Conservation (phyloP, 2,797 vertebrate genomes). For the Manis crassicaudata region DNA sequence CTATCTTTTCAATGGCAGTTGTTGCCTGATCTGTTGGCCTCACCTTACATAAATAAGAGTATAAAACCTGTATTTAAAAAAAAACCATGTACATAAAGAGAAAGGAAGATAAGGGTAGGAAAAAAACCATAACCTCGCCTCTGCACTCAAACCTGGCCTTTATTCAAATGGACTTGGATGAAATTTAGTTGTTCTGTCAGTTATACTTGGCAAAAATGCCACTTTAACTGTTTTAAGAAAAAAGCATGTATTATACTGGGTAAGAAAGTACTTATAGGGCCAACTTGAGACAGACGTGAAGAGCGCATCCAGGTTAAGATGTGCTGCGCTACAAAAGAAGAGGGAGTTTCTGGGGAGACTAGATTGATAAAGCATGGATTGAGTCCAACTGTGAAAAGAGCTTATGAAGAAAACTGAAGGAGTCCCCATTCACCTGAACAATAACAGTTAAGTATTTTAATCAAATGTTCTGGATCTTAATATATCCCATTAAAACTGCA, state of each 20-base stretch:
- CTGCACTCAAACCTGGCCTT: not conserved
- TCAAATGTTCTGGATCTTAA: not conserved
- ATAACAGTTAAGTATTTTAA: not conserved
- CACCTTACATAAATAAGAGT: not conserved
- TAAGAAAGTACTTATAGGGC: not conserved
- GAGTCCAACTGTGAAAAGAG: not conserved
- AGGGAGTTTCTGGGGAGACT: not conserved
- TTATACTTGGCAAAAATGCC: not conserved
- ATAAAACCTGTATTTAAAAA: constrained; percentile 8
- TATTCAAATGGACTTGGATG: not conserved
- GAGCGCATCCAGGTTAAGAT: not conserved
- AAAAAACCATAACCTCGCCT: not conserved
- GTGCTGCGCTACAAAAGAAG: not conserved
- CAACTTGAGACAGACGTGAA: not conserved
- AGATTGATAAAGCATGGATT: not conserved
- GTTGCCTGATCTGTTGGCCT: not conserved
- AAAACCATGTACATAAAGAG: not conserved
- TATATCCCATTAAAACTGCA: not conserved
- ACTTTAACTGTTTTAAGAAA: not conserved
- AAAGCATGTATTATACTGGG: not conserved
- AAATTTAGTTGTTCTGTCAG: not conserved
- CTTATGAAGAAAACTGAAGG: not conserved
- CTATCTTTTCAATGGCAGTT: not conserved
- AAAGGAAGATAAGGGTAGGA: not conserved
- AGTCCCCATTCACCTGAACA: not conserved